Percentiles rank a stretch among this genome's conserved stretches.
Conservation (phyloP, 2,888 invertebrate species). For the Eremobia ochroleuca region DNA sequence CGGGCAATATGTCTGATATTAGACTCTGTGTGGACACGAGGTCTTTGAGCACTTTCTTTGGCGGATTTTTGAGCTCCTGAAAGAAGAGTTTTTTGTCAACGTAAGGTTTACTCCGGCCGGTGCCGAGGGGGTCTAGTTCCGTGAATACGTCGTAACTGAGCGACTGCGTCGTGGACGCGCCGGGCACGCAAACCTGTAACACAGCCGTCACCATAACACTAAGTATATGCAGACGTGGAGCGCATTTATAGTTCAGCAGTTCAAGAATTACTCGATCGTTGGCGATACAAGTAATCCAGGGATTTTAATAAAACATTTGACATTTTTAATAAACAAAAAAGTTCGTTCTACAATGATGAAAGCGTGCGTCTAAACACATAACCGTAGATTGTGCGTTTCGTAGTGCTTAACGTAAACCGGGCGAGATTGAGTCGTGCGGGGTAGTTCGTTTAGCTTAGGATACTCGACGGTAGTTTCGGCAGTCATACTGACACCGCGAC, state of each 20-base stretch:
- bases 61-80: conserved; percentile 98
- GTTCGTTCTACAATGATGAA: conserved; percentile 62
- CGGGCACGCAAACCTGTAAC: conserved; percentile 87
- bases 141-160: conserved; percentile 96
- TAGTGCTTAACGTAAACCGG: conserved; percentile 55
- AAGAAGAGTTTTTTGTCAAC: conserved; percentile 99
- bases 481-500: conserved; percentile 50
- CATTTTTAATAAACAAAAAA: conserved; percentile 52
- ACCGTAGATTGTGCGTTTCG: conserved; percentile 58
- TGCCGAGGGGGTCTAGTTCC: conserved; percentile 98
- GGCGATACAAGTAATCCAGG: conserved; percentile 55
- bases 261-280: conserved; percentile 55
- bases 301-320: conserved; percentile 25
- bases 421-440: conserved; percentile 57
- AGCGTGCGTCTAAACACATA: conserved; percentile 68
- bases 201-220: conserved; percentile 82
- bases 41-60: conserved; percentile 97
- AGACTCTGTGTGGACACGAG: conserved; percentile 91
- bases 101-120: conserved; percentile 97
- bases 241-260: conserved; percentile 46
- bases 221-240: conserved; percentile 73
- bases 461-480: conserved; percentile 23
- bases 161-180: conserved; percentile 82
- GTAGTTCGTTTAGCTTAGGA: conserved; percentile 43
- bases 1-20: conserved; percentile 81